Evolutionary conservation across 2,888 invertebrate genomes (phyloP).

Genomic region (Volucella zonaria): DNA sequence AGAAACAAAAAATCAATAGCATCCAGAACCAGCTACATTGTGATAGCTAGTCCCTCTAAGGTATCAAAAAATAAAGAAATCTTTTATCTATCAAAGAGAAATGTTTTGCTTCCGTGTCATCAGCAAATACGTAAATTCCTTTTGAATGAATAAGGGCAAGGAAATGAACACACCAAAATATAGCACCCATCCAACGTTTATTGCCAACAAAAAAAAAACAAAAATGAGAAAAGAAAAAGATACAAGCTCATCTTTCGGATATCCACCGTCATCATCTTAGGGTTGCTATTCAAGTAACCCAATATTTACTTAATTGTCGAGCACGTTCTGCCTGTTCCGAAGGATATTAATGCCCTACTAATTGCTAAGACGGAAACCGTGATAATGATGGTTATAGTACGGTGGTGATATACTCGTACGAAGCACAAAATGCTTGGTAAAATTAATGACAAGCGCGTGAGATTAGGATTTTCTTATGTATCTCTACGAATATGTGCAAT

Average conservation of each 20-base stretch:
- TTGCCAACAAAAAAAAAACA: too few relatives aligned
- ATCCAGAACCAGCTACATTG: too few relatives aligned
- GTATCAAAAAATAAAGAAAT: too few relatives aligned
- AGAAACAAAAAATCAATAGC: too few relatives aligned
- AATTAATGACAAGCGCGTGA: conserved; percentile 37
- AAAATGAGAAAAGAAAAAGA: conserved; percentile 5
- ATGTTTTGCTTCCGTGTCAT: too few relatives aligned
- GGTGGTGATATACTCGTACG: conserved; percentile 1
- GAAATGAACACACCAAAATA: too few relatives aligned
- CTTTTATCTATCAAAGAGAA: too few relatives aligned
- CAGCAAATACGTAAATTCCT: too few relatives aligned
- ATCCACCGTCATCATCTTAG: conserved; percentile 19
- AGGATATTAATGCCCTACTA: conserved; percentile 67
- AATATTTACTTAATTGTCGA: conserved; percentile 24
- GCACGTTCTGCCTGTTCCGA: conserved; percentile 56
- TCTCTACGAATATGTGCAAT: conserved; percentile 12
- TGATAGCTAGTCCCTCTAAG: too few relatives aligned
- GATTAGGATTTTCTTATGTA: not conserved
- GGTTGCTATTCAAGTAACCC: conserved; percentile 20
- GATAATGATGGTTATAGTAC: conserved; percentile 33
- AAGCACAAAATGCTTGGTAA: not conserved
- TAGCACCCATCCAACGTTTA: too few relatives aligned
- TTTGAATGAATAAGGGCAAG: too few relatives aligned
- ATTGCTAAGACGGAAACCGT: conserved; percentile 57
- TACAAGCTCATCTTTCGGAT: conserved; percentile 27